Percentiles rank a stretch among this genome's conserved stretches.
phyloP scores from a whole-genome alignment of 2,113 vertebrate species.

The Upupa epops region DNA sequence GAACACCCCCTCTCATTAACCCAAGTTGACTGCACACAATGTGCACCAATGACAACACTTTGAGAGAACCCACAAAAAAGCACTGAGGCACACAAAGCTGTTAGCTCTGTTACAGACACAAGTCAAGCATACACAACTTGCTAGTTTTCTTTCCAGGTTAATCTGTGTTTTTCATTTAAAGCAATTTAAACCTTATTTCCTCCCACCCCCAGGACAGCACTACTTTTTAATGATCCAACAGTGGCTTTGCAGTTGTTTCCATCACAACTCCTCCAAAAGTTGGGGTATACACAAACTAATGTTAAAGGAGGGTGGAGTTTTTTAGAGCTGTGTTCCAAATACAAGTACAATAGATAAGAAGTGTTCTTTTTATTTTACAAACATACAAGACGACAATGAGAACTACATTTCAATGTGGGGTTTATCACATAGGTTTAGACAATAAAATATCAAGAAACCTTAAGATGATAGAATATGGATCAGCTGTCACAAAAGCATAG shows the following conservation, averaged over 20 bases:
- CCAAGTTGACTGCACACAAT: background rate
- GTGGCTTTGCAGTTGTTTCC: background rate
- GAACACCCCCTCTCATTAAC: background rate
- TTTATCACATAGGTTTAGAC: background rate
- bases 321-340: background rate
- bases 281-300: background rate
- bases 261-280: background rate
- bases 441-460: background rate
- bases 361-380: slow-evolving; percentile 25
- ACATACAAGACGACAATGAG: background rate
- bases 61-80: background rate
- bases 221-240: background rate
- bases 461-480: background rate
- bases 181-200: background rate
- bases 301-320: background rate
- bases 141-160: background rate
- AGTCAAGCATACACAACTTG: background rate
- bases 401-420: background rate
- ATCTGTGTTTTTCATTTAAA: background rate
- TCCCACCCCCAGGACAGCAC: background rate
- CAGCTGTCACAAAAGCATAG: background rate
- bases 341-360: background rate
- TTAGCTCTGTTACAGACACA: background rate
- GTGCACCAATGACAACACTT: background rate
- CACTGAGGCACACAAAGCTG: background rate